Evolutionary conservation across 2,797 vertebrate genomes (phyloP).

Genomic region (Leuciscus waleckii): DNA sequence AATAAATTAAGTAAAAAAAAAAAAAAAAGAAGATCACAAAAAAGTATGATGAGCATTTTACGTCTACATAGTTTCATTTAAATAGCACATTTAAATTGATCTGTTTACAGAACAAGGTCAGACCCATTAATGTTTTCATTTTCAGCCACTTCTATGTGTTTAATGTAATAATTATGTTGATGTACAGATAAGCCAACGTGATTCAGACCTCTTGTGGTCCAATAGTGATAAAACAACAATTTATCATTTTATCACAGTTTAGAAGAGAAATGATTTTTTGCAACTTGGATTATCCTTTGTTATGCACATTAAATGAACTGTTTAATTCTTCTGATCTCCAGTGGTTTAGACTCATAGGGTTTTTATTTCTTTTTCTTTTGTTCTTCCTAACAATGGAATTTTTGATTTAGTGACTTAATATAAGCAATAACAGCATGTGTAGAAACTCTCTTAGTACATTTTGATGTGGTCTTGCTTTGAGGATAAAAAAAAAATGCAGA

Average conservation of each 20-base stretch:
- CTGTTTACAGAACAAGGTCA: neutral
- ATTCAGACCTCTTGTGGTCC: slow-evolving; percentile 2
- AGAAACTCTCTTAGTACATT: neutral
- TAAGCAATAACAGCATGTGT: neutral
- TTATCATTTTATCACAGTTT: slow-evolving; percentile 8
- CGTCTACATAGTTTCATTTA: neutral
- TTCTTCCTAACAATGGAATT: neutral
- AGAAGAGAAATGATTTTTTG: neutral
- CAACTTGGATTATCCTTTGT: slow-evolving; percentile 10
- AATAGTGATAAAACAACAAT: slow-evolving; percentile 33
- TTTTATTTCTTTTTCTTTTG: neutral
- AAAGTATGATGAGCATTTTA: neutral
- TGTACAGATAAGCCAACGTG: neutral
- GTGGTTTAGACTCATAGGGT: slow-evolving; percentile 3
- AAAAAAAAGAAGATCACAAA: neutral
- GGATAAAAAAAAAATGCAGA: neutral
- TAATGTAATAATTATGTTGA: slow-evolving; percentile 8
- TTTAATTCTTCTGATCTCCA: slow-evolving; percentile 42
- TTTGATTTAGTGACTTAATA: slow-evolving; percentile 29
- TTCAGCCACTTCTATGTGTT: neutral
- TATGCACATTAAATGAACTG: neutral
- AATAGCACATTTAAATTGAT: neutral
- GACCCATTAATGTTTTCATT: neutral
- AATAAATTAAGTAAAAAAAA: too few relatives aligned
- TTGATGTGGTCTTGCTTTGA: neutral